Evolutionary conservation across 1,140 invertebrate species (phyloP).

Genomic region (Drosophila trapezifrons): DNA sequence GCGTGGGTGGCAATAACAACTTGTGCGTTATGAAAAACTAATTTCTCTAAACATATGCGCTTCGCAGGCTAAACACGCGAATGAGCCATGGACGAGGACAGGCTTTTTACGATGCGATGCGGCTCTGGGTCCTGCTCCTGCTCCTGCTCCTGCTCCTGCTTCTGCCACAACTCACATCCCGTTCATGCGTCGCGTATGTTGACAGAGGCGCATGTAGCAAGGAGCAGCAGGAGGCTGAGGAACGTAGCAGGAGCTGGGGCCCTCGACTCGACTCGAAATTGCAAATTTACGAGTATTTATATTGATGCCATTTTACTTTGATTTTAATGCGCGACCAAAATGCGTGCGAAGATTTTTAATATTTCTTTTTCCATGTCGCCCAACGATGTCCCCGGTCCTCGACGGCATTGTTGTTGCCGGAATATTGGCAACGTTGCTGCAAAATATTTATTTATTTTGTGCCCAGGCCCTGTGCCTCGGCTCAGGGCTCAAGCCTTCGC

Average conservation of each 20-base stretch:
- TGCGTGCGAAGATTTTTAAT: constrained; percentile 81
- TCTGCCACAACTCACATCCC: constrained; percentile 1
- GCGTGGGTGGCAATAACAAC: constrained; percentile 75
- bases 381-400: constrained; percentile 1
- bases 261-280: constrained; percentile 61
- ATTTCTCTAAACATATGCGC: constrained; percentile 84
- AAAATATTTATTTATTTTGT: constrained; percentile 45
- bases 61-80: constrained; percentile 64
- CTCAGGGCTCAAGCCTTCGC: too few species aligned
- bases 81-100: constrained; percentile 16
- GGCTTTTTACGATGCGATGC: constrained; percentile 59
- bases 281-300: constrained; percentile 83
- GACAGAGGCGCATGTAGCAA: constrained; percentile 36
- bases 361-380: constrained; percentile 45
- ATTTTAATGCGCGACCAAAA: constrained; percentile 80
- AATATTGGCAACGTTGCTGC: constrained; percentile 20
- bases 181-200: constrained; percentile 43
- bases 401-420: not conserved
- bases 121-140: not conserved
- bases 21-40: constrained; percentile 84
- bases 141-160: not conserved
- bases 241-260: not conserved
- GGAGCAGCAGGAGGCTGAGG: not conserved
- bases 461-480: too few species aligned
- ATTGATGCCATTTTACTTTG: constrained; percentile 83